These are phyloP conservation scores for Alviniconcha marisindica DNA, from an alignment of 1,140 invertebrate species.

Conservation along the genomic window DNA sequence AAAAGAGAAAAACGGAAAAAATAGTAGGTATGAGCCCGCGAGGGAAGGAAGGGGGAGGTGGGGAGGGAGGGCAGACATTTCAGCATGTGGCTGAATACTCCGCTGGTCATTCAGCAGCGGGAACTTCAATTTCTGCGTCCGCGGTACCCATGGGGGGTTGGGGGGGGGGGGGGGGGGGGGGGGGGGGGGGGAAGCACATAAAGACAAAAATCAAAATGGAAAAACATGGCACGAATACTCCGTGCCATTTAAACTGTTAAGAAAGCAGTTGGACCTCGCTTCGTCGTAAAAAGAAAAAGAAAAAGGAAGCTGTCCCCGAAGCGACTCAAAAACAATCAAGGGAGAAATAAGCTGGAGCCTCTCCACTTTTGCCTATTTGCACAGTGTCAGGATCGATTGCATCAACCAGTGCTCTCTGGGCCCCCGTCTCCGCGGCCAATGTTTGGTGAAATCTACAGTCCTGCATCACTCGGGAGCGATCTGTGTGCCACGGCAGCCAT, in stretches of 20 bases:
- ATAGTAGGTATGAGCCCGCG: not conserved
- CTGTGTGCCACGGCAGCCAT: no score
- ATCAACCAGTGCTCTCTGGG: no score
- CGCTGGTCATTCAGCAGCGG: not conserved
- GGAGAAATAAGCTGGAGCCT: no score
- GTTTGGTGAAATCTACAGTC: no score
- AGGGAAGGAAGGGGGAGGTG: constrained; percentile 1
- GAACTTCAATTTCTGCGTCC: no score
- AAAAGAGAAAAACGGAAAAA: not conserved
- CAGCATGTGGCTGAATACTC: no score
- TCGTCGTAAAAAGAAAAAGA: no score
- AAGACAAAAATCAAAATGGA: not conserved
- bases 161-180: not conserved
- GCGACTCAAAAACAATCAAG: not conserved
- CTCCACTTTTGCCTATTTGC: no score
- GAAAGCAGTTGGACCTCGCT: no score
- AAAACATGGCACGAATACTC: not conserved
- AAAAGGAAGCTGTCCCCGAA: not conserved
- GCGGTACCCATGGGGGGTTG: not conserved
- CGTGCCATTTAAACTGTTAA: not conserved
- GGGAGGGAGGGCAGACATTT: constrained; percentile 4
- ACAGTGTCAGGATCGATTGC: no score
- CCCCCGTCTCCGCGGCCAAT: no score
- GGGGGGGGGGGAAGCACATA: not conserved
- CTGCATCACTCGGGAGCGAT: no score